Conservation (phyloP, 2,797 vertebrate species). For the Arctocebus calabarensis region DNA sequence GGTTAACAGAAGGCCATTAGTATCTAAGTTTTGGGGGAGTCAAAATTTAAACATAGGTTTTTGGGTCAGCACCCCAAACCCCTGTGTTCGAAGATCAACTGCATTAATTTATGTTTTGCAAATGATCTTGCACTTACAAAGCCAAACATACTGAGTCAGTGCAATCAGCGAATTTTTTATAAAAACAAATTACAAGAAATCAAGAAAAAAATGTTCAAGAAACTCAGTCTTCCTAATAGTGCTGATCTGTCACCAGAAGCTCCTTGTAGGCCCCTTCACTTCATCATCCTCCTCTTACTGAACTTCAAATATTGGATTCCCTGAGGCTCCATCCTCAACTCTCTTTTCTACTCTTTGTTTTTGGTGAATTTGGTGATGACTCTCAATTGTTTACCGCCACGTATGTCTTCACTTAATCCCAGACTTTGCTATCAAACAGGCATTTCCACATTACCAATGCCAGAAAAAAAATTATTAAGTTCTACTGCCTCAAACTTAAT, state of each 20-base stretch:
- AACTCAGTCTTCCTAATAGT: background rate
- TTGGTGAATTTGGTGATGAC: background rate
- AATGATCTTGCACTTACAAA: background rate
- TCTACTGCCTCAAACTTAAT: background rate
- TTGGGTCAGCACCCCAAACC: background rate
- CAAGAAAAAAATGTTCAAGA: background rate
- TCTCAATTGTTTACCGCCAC: background rate
- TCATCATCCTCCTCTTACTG: background rate
- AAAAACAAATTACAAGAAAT: background rate
- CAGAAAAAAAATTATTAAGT: background rate
- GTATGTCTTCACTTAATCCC: background rate
- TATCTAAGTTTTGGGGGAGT: background rate
- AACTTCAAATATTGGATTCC: background rate
- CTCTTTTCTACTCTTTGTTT: background rate
- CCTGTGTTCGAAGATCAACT: background rate
- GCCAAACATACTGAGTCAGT: background rate
- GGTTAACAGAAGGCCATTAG: background rate
- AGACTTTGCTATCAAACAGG: background rate
- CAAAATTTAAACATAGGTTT: background rate
- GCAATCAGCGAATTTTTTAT: background rate
- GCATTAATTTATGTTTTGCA: background rate
- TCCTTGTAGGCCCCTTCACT: background rate
- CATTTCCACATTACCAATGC: background rate
- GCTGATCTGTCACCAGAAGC: background rate
- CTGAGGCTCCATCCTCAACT: background rate